These are phyloP conservation scores for Ectropis crepuscularia DNA, from an alignment of 2,888 invertebrate genomes.

Conservation along the genomic window DNA sequence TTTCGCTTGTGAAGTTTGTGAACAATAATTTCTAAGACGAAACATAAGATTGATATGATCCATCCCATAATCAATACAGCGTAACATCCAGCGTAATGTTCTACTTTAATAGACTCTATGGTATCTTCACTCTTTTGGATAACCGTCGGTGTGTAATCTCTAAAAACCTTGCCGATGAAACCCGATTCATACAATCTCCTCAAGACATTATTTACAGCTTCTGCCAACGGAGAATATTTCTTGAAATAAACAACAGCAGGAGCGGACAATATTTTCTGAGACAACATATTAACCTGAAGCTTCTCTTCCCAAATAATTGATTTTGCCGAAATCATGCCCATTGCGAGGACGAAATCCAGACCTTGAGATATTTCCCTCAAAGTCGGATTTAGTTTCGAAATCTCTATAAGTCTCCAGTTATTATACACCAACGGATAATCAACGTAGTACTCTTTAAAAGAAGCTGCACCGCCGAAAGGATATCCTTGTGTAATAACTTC, in stretches of 20 bases:
- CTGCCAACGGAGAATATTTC: slow-evolving; percentile 64
- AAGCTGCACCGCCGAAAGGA: slow-evolving; percentile 63
- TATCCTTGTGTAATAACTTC: slow-evolving; percentile 62
- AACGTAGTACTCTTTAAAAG: slow-evolving; percentile 66
- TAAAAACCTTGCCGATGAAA: slow-evolving; percentile 50
- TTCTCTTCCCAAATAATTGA: slow-evolving; percentile 49
- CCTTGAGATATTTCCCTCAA: slow-evolving; percentile 58
- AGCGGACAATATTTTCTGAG: slow-evolving; percentile 54
- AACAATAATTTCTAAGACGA: slow-evolving; percentile 53
- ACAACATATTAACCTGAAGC: slow-evolving; percentile 56
- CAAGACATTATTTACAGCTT: slow-evolving; percentile 56
- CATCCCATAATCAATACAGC: slow-evolving; percentile 61
- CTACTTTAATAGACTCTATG: slow-evolving; percentile 54
- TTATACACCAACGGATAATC: slow-evolving; percentile 59
- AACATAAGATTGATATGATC: slow-evolving; percentile 54
- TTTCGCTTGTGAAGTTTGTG: neutral
- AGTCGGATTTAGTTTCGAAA: slow-evolving; percentile 50
- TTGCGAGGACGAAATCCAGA: slow-evolving; percentile 62
- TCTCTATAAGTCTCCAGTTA: slow-evolving; percentile 57
- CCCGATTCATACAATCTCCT: slow-evolving; percentile 60
- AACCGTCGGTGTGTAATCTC: slow-evolving; percentile 41
- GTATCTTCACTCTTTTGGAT: slow-evolving; percentile 29
- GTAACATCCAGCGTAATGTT: slow-evolving; percentile 69
- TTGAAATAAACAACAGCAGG: slow-evolving; percentile 69
- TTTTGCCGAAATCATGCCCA: slow-evolving; percentile 53